Conservation (phyloP, 2,797 vertebrate genomes). For the Lutjanus argentimaculatus region DNA sequence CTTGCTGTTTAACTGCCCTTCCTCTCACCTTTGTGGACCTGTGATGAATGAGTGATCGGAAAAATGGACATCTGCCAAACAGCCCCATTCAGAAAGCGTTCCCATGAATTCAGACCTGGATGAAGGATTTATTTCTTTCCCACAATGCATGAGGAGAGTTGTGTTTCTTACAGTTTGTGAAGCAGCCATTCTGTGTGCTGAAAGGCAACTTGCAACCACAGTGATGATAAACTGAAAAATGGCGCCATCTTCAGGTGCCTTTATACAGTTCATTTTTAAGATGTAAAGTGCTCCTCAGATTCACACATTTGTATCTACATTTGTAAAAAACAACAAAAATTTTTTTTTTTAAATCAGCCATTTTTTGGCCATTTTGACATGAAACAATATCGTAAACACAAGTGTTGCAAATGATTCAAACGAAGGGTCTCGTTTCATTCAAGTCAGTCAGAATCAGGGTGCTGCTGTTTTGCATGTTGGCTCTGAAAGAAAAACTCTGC, state of each 20-base stretch:
- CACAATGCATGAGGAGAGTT: constrained; percentile 26
- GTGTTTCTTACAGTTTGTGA: background rate
- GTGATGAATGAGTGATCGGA: constrained; percentile 39
- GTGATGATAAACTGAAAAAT: constrained; percentile 54
- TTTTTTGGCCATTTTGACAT: no score
- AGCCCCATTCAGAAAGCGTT: constrained; percentile 35
- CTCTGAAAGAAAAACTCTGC: no score
- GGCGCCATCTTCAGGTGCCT: constrained; percentile 61
- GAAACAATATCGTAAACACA: no score
- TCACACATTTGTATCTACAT: background rate
- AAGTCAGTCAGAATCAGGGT: no score
- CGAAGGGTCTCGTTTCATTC: no score
- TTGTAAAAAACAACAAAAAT: background rate
- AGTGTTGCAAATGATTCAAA: no score
- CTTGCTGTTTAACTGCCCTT: constrained; percentile 18
- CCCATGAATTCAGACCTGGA: constrained; percentile 33
- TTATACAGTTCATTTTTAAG: background rate
- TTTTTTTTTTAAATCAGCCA: no score
- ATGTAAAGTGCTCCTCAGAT: background rate
- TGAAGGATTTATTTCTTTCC: constrained; percentile 34
- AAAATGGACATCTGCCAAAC: constrained; percentile 38
- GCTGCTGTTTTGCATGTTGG: no score
- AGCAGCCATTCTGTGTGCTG: background rate
- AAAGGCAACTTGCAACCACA: background rate
- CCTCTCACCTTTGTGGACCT: constrained; percentile 34